Evolutionary conservation across 2,888 invertebrate species (phyloP).

Genomic region (Diploptera punctata): DNA sequence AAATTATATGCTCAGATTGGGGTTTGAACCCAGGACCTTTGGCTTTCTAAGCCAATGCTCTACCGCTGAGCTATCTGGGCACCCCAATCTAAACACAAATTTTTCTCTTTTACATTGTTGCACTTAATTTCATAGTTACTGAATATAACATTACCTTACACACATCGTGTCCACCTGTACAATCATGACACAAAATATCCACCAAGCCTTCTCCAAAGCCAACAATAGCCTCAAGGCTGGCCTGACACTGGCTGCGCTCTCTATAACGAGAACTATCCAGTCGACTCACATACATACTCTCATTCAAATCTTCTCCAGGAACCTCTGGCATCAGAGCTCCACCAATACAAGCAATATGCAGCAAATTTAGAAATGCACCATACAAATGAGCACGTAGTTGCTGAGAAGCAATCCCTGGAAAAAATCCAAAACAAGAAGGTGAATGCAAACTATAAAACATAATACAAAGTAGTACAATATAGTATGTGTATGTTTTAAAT

Average conservation of each 20-base stretch:
- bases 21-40: no score
- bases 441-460: no score
- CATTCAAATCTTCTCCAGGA: constrained; percentile 59
- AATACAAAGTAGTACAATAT: no score
- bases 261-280: constrained; percentile 62
- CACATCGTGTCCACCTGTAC: constrained; percentile 87
- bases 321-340: constrained; percentile 53
- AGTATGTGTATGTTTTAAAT: no score
- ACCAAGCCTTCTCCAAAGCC: constrained; percentile 83
- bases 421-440: no score
- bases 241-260: constrained; percentile 49
- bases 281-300: constrained; percentile 59
- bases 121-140: neutral
- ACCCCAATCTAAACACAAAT: no score
- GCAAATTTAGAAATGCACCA: constrained; percentile 79
- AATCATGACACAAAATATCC: constrained; percentile 83
- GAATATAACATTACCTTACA: constrained; percentile 63
- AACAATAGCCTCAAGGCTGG: constrained; percentile 68
- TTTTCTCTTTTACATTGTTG: neutral
- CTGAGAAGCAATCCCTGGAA: constrained; percentile 76
- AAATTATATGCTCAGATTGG: no score
- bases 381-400: constrained; percentile 87
- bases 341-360: constrained; percentile 64
- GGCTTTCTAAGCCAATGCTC: no score
- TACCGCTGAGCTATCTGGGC: no score